phyloP scores from a whole-genome alignment of 2,113 vertebrate genomes.

The Erpornis zantholeuca region DNA sequence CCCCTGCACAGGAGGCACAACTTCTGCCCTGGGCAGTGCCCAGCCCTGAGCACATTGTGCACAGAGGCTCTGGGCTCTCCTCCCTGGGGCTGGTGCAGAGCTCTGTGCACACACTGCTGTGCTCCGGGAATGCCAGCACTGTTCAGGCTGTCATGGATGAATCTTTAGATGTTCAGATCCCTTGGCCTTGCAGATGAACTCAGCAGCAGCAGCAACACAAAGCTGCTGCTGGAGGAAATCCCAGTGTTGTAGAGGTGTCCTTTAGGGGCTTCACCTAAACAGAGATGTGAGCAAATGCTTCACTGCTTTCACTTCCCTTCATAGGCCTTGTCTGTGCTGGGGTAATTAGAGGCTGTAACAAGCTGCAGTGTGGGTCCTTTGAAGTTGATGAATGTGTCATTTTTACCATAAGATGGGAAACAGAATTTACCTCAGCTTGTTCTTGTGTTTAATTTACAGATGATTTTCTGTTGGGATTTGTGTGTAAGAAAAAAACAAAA shows the following conservation, averaged over 20 bases:
- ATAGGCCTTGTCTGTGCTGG: background rate
- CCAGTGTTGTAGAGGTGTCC: accelerated
- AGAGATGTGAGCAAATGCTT: background rate
- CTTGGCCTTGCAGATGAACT: background rate
- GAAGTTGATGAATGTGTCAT: background rate
- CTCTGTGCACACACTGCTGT: background rate
- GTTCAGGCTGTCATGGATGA: background rate
- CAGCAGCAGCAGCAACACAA: background rate
- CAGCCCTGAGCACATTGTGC: background rate
- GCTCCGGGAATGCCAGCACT: background rate
- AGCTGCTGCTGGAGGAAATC: background rate
- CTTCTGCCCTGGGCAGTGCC: background rate
- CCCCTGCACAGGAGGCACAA: background rate
- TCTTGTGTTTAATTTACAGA: background rate
- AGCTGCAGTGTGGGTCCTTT: background rate
- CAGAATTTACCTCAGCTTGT: background rate
- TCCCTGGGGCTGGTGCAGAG: background rate
- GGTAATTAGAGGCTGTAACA: background rate
- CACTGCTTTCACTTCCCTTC: background rate
- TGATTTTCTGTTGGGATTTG: background rate
- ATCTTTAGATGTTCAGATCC: background rate
- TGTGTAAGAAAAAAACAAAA: background rate
- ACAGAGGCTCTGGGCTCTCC: background rate
- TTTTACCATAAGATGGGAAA: background rate
- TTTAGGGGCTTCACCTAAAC: background rate